Conservation (phyloP, 2,888 invertebrate genomes). For the Maniola hyperantus region DNA sequence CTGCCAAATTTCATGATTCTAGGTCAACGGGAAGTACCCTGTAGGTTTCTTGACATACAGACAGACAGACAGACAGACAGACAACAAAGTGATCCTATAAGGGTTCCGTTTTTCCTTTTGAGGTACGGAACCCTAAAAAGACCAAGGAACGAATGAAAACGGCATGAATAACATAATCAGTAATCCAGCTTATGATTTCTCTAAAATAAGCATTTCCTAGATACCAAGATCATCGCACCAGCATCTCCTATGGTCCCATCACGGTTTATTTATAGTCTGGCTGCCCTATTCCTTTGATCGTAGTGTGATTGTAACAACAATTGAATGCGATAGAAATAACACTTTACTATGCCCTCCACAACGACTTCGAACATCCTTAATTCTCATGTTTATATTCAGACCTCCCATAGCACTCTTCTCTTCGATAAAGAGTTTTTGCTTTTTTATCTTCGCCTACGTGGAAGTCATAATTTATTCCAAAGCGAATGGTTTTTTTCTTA, state of each 20-base stretch:
- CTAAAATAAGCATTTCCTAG: neutral
- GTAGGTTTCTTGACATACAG: too few species aligned
- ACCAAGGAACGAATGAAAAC: neutral
- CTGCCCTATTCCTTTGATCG: neutral
- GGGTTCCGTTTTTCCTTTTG: too few species aligned
- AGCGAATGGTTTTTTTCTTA: neutral
- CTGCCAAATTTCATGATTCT: too few species aligned
- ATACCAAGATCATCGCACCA: neutral
- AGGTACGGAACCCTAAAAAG: too few species aligned
- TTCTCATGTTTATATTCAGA: neutral
- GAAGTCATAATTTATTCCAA: neutral
- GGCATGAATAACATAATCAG: neutral
- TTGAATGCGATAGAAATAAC: slow-evolving; percentile 15
- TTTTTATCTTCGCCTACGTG: slow-evolving; percentile 7
- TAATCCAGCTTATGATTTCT: neutral
- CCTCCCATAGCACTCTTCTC: neutral
- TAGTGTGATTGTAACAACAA: slow-evolving; percentile 11
- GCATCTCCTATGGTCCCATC: slow-evolving; percentile 4
- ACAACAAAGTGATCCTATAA: too few species aligned
- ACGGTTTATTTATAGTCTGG: neutral
- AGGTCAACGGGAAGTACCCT: too few species aligned
- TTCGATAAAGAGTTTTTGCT: neutral
- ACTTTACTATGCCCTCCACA: slow-evolving; percentile 5
- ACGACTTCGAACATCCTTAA: neutral
- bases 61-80: too few species aligned